Base-by-base conservation (phyloP, 2,888 invertebrate species). In the Drosophila algonquin region DNA sequence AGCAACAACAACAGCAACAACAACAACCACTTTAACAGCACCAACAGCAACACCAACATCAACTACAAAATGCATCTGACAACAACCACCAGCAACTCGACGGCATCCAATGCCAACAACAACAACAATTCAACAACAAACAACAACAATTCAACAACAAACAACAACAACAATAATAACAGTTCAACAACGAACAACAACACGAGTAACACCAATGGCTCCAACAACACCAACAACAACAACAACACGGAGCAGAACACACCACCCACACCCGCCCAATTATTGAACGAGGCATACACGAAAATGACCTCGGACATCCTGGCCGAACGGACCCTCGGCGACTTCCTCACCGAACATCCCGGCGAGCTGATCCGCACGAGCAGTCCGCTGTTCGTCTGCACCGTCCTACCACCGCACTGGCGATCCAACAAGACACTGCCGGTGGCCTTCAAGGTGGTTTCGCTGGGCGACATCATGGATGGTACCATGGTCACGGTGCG, bases 381-480 rank as follows among this genome's bases (percentile, higher is more conserved):
- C 81, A 97, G 97, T 90, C 99, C 99, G 35, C 97, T 98, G 92
- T 96, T 99, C 89, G 97, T 99, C 76, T 99, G 99, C 93, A 98
- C 98, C 45, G 97, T 97, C 51, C 93, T 99, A 84, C 99, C 99
- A 70, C 95, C 96, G 2, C 99, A 99, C 92, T 99, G 99, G 99
- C 94, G 99, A 79, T 98, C 98, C 61, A 99, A 99, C 93, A 99
- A 99, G 93, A 98, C 99, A 5, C 94, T 99, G 73, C 99, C 99
- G 54, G 96, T 97, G 70, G 98, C 98, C 60, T 99, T 99, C 93
- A 98, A 98, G 93, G 98, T 99, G 89, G 97, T 98, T 63, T 97
- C 98, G 5, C 93, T 99, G 61, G 98, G 98, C 10, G 98, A 98
- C 87, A 96, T 99, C 21, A 96, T 96, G 83, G 99, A 99, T 91